Evolutionary conservation across 2,797 vertebrate genomes (phyloP).

Genomic region (Sciaenops ocellatus): DNA sequence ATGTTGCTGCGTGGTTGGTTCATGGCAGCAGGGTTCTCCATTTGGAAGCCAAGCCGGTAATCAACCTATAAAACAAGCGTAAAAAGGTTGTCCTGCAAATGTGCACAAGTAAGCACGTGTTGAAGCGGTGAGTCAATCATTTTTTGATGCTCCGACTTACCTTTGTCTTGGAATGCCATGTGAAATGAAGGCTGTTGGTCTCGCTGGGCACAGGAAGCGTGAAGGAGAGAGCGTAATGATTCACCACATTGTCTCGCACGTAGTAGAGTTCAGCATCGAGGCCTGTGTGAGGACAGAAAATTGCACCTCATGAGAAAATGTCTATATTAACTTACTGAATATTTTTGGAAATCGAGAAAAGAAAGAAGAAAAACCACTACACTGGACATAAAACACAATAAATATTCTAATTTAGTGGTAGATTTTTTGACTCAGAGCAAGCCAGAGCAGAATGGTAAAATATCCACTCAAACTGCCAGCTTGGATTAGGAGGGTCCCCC

Average conservation of each 20-base stretch:
- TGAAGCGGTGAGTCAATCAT: neutral
- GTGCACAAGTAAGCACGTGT: neutral
- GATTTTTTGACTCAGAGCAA: constrained; percentile 1
- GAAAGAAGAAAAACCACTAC: neutral
- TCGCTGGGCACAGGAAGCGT: constrained; percentile 94
- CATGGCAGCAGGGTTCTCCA: constrained; percentile 94
- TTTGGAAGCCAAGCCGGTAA: constrained; percentile 93
- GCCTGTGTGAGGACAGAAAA: constrained; percentile 82
- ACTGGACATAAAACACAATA: constrained; percentile 9
- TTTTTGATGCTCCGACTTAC: constrained; percentile 62
- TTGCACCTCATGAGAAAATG: constrained; percentile 20
- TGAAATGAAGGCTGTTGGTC: constrained; percentile 96
- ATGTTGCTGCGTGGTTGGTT: constrained; percentile 93
- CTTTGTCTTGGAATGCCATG: constrained; percentile 94
- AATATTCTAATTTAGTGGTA: constrained; percentile 7
- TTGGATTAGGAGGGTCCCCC: constrained; percentile 23
- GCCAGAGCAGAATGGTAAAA: constrained; percentile 35
- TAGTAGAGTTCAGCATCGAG: constrained; percentile 98
- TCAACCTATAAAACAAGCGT: constrained; percentile 87
- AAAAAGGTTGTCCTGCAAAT: neutral
- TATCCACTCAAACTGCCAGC: constrained; percentile 48
- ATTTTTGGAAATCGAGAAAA: neutral
- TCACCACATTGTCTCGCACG: constrained; percentile 95
- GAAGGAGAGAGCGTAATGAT: constrained; percentile 96
- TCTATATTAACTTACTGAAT: neutral